Evolutionary conservation across 2,797 vertebrate species (phyloP).

Genomic region (Lutjanus campechanus): DNA sequence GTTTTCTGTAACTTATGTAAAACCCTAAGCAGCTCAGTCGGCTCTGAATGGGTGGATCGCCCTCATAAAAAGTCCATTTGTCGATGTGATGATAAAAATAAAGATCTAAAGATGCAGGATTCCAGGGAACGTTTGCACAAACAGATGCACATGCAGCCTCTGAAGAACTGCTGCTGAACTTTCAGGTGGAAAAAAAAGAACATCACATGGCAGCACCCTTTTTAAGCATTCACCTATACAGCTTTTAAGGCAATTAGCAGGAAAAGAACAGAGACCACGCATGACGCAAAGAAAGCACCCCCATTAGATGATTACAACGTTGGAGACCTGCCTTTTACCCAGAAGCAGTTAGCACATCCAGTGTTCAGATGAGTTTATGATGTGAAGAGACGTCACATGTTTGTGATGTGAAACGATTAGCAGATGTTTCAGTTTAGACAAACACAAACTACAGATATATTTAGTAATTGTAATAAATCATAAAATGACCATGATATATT

Average conservation of each 20-base stretch:
- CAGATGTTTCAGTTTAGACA: neutral
- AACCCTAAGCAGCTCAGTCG: no score
- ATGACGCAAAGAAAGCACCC: neutral
- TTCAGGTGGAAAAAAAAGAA: constrained; percentile 3
- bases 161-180: neutral
- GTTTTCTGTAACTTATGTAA: no score
- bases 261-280: neutral
- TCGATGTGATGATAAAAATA: neutral
- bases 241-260: constrained; percentile 28
- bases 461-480: no score
- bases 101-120: neutral
- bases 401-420: constrained; percentile 1
- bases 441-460: neutral
- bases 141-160: neutral
- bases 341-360: neutral
- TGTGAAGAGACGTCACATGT: neutral
- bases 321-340: neutral
- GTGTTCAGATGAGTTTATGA: neutral
- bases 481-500: no score
- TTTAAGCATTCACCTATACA: constrained; percentile 13
- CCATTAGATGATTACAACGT: constrained; percentile 10
- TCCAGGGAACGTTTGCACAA: neutral
- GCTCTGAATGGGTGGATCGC: neutral
- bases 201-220: neutral
- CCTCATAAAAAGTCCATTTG: no score